These are phyloP conservation scores for Semotilus atromaculatus DNA, from an alignment of 2,797 vertebrate genomes.

Conservation along the genomic window DNA sequence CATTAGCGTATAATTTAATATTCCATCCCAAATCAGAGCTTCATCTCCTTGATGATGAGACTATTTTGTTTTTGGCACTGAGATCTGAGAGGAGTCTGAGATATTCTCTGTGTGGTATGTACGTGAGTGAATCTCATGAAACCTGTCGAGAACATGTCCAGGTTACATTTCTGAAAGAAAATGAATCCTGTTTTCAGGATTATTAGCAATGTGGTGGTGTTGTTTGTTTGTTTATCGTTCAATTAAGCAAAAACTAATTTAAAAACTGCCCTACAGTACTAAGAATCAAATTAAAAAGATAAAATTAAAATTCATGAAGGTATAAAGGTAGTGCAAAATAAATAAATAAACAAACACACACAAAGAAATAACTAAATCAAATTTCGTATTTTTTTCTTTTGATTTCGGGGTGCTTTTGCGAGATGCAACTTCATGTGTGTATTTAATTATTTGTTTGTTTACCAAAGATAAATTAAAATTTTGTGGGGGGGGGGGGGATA, in stretches of 20 bases:
- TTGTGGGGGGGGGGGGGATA: too few relatives aligned
- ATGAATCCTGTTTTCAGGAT: background rate
- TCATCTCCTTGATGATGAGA: slow-evolving; percentile 37
- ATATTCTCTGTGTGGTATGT: slow-evolving; percentile 7
- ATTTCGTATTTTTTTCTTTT: background rate
- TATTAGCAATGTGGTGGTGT: background rate
- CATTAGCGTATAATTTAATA: slow-evolving; percentile 41
- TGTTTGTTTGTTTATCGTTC: background rate
- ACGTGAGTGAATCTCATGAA: background rate
- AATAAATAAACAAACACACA: background rate
- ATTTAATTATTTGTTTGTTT: background rate
- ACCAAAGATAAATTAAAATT: background rate
- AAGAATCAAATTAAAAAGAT: background rate
- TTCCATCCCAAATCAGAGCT: slow-evolving; percentile 34
- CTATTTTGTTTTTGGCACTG: slow-evolving; percentile 34
- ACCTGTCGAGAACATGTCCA: background rate
- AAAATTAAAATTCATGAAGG: background rate
- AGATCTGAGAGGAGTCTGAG: slow-evolving; percentile 2
- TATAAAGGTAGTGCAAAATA: background rate
- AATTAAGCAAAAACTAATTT: background rate
- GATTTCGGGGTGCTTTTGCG: background rate
- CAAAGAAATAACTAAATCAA: background rate
- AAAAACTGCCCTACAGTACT: background rate
- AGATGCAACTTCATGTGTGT: background rate
- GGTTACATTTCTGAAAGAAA: background rate